Percentiles rank a stretch among this genome's conserved stretches.
Evolutionary conservation across 2,797 vertebrate species (phyloP).

Genomic region (Melopsittacus undulatus): DNA sequence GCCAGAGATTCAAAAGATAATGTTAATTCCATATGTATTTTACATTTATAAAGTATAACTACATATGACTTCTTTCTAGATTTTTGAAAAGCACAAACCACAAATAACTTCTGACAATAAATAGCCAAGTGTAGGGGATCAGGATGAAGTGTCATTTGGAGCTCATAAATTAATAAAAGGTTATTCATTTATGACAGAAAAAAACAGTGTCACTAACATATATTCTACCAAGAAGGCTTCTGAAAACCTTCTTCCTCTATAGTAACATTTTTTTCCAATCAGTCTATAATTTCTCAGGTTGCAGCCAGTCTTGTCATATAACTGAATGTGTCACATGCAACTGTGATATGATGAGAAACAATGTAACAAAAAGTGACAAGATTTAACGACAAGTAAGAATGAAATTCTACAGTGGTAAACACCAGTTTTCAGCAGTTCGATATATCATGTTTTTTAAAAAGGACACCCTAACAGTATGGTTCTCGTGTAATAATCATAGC

Average conservation of each 20-base stretch:
- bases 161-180: not conserved
- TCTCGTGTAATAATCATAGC: slow-evolving; percentile 66
- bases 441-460: slow-evolving; percentile 60
- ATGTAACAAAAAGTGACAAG: slow-evolving; percentile 57
- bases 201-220: not conserved
- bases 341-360: slow-evolving; percentile 55
- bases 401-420: slow-evolving; percentile 43
- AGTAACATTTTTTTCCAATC: slow-evolving; percentile 33
- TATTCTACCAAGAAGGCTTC: not conserved
- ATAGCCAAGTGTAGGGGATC: not conserved
- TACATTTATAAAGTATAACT: not conserved
- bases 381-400: slow-evolving; percentile 55
- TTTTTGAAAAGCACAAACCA: not conserved
- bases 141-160: not conserved
- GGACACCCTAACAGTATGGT: slow-evolving; percentile 32
- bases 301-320: slow-evolving; percentile 50
- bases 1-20: not conserved
- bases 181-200: not conserved
- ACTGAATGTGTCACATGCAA: slow-evolving; percentile 52
- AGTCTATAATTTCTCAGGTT: slow-evolving; percentile 50
- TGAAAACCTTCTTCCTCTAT: not conserved
- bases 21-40: not conserved
- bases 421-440: slow-evolving; percentile 55
- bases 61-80: not conserved
- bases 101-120: not conserved